Evolutionary conservation across 1,140 invertebrate species (phyloP).

Genomic region (Drosophila nikananu): DNA sequence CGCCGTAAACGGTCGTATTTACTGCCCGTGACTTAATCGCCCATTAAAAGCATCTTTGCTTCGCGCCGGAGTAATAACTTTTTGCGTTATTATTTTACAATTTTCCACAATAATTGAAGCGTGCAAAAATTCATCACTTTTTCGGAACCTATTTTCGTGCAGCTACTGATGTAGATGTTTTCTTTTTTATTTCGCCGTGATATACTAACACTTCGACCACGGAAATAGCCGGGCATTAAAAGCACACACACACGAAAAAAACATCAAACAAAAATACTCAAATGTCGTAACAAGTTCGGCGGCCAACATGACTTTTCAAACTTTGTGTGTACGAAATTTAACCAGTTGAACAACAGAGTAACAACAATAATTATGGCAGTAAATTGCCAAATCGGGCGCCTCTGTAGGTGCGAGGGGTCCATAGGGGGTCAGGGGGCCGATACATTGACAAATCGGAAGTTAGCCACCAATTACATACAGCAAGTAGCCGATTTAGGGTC

Average conservation of each 20-base stretch:
- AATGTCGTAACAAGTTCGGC: slow-evolving; percentile 37
- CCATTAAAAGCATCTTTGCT: slow-evolving; percentile 55
- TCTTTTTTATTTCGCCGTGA: slow-evolving; percentile 10
- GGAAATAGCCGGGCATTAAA: slow-evolving; percentile 58
- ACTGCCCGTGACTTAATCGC: slow-evolving; percentile 59
- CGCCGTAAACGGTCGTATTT: slow-evolving; percentile 45
- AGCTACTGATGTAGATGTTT: slow-evolving; percentile 14
- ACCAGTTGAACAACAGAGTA: slow-evolving; percentile 50
- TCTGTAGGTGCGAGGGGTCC: background rate
- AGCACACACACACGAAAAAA: slow-evolving; percentile 10
- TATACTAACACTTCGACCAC: slow-evolving; percentile 41
- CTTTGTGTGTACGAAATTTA: slow-evolving; percentile 40
- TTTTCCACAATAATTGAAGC: slow-evolving; percentile 74
- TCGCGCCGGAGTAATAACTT: slow-evolving; percentile 24
- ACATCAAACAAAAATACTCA: slow-evolving; percentile 29
- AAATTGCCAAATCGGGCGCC: slow-evolving; percentile 17
- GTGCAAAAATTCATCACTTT: slow-evolving; percentile 64
- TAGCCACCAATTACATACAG: slow-evolving; percentile 50
- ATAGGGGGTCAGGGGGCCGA: background rate
- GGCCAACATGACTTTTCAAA: slow-evolving; percentile 55
- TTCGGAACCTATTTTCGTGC: slow-evolving; percentile 22
- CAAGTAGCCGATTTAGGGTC: slow-evolving; percentile 25
- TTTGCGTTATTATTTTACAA: slow-evolving; percentile 61
- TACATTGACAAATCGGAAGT: slow-evolving; percentile 69
- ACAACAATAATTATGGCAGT: slow-evolving; percentile 32